These are phyloP conservation scores for Cricetomys ansorgei DNA, from an alignment of 2,113 vertebrate genomes.

Conservation along the genomic window DNA sequence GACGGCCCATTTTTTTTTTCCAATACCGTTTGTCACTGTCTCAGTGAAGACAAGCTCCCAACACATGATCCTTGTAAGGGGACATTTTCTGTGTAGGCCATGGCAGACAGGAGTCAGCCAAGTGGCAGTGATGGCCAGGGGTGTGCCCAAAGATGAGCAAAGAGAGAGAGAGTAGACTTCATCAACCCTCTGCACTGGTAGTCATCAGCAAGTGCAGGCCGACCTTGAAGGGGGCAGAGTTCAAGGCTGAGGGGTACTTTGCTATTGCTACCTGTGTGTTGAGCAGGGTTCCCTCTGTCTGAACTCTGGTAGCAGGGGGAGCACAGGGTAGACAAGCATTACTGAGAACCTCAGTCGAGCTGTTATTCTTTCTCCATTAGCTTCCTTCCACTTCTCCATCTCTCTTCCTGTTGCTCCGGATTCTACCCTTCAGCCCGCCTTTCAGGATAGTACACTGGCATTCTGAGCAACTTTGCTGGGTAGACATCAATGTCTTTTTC, in stretches of 20 bases:
- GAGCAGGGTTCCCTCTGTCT: neutral
- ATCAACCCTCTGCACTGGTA: neutral
- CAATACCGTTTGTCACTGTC: neutral
- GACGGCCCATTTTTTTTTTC: neutral
- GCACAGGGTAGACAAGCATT: neutral
- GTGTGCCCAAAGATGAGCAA: neutral
- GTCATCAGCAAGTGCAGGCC: neutral
- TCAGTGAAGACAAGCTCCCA: neutral
- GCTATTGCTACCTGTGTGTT: rapidly evolving
- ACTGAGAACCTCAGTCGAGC: neutral
- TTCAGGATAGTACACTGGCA: neutral
- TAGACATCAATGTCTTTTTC: neutral
- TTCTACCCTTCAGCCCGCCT: neutral
- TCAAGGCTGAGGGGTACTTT: neutral
- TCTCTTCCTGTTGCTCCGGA: neutral
- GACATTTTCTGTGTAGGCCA: no score
- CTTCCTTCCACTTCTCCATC: rapidly evolving
- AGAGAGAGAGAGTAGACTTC: neutral
- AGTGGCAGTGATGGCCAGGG: neutral
- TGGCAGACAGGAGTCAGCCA: neutral
- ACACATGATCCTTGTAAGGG: neutral
- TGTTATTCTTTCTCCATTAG: neutral
- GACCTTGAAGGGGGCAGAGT: neutral
- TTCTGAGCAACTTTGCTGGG: neutral
- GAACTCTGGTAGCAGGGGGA: neutral